Evolutionary conservation across 2,113 vertebrate genomes (phyloP).

Genomic region (Clarias macrocephalus): DNA sequence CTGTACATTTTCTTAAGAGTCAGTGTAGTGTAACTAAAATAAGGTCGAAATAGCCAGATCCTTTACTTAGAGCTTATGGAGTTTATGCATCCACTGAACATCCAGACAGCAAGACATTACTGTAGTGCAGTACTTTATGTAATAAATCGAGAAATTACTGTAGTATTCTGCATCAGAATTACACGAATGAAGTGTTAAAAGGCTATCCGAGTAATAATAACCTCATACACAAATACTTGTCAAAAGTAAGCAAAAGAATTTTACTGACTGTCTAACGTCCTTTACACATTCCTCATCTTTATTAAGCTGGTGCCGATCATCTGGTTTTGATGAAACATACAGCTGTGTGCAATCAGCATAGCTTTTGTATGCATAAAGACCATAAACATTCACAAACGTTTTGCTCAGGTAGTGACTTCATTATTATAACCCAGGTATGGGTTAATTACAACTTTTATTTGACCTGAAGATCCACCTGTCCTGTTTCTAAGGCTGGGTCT

Average conservation of each 20-base stretch:
- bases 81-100: neutral
- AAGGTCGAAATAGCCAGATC: neutral
- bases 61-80: neutral
- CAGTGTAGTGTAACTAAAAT: neutral
- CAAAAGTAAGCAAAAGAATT: neutral
- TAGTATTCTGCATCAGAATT: neutral
- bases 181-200: neutral
- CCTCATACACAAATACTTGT: neutral
- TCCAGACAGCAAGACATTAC: neutral
- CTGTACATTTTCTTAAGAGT: neutral
- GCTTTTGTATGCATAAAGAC: slow-evolving; percentile 6
- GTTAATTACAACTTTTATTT: slow-evolving; percentile 7
- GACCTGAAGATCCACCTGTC: neutral
- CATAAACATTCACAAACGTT: slow-evolving; percentile 11
- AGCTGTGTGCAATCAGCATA: slow-evolving; percentile 21
- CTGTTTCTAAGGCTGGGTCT: neutral
- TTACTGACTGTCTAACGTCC: neutral
- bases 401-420: neutral
- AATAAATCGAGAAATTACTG: neutral
- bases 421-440: neutral
- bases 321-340: slow-evolving; percentile 6
- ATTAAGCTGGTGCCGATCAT: slow-evolving; percentile 13
- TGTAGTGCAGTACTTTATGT: neutral
- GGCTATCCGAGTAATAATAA: neutral
- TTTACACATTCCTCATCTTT: neutral